Base-by-base conservation (phyloP, 2,113 vertebrate species). In the Trachemys scripta region DNA sequence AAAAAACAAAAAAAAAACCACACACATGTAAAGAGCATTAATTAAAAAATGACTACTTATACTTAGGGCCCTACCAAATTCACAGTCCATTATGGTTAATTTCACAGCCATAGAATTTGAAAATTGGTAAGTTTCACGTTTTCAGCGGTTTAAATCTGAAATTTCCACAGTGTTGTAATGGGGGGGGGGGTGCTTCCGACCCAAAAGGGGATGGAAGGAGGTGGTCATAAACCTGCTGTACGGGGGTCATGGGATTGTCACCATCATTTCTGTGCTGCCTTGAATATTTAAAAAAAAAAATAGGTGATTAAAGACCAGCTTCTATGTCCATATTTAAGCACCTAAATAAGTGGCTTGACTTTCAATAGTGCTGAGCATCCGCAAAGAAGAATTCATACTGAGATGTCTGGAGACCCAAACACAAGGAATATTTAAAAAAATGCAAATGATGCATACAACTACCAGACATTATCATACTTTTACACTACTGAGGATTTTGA, bases 1-100 rank as follows among this genome's bases (percentile, higher is more conserved):
- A 54, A 20, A 20, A 54, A 6, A 50, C 57, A 96, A 54, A 49
- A 49, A 49, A 1, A 50, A 50, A 50, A 50, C 13, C 50, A 90
- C 50, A 96, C 91, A 84, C 80, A 85, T 95, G 38, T 69, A 80
- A 97, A 49, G 93, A 10, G 56, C 49, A 82, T 82, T 81, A 90
- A 72, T 62, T 10, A 50, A 85, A 69, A 42, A 54, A 12, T 54
- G 20, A 51, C 42, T 59, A 59, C 57, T 57, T 27, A 25, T 25
- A 57, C 24, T 25, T 51, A 17, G 50, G 50, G 50, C 16, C 50
- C 16, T 22, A 54, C 53, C 53, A 54, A 54, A 54, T 22, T 54
- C 53, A 54, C 20, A 8, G 53, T 54, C 53, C 19, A 22, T 54
- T 22, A 54, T 54, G 8, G 19, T 54, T 20, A 54, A 54, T 54